Evolutionary conservation across 2,113 vertebrate genomes (phyloP).

Genomic region (Condylura cristata): DNA sequence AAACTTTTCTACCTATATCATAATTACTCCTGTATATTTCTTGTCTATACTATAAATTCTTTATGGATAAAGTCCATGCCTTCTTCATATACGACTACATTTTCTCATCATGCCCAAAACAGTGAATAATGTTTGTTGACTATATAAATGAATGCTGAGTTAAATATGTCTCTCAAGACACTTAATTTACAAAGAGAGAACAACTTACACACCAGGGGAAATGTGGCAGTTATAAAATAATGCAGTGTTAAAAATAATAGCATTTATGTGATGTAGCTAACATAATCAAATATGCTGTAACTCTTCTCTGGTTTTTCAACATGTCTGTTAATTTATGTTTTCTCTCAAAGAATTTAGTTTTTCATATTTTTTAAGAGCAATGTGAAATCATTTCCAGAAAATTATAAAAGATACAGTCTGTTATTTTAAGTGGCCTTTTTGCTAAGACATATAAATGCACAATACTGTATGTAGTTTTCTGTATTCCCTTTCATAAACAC

Average conservation of each 20-base stretch:
- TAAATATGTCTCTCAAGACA: not conserved
- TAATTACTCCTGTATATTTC: not conserved
- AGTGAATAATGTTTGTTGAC: not conserved
- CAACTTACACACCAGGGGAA: not conserved
- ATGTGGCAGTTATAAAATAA: not conserved
- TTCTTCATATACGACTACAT: not conserved
- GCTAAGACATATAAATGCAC: not conserved
- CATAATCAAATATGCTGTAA: constrained; percentile 16
- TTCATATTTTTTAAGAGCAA: constrained; percentile 48
- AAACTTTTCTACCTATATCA: not conserved
- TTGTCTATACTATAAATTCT: not conserved
- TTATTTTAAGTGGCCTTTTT: constrained; percentile 8
- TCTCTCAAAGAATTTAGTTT: constrained; percentile 1
- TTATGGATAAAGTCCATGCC: not conserved
- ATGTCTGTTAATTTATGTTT: constrained; percentile 35
- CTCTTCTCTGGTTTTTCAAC: not conserved
- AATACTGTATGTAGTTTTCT: not conserved
- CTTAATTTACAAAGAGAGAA: constrained; percentile 18
- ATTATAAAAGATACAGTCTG: not conserved
- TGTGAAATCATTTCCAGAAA: constrained; percentile 42
- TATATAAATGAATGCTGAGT: not conserved
- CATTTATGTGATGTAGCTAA: not conserved
- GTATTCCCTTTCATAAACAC: not conserved
- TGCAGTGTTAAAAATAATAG: not conserved
- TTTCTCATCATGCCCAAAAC: not conserved